phyloP scores from a whole-genome alignment of 2,797 vertebrate species.

The Oreortyx pictus region DNA sequence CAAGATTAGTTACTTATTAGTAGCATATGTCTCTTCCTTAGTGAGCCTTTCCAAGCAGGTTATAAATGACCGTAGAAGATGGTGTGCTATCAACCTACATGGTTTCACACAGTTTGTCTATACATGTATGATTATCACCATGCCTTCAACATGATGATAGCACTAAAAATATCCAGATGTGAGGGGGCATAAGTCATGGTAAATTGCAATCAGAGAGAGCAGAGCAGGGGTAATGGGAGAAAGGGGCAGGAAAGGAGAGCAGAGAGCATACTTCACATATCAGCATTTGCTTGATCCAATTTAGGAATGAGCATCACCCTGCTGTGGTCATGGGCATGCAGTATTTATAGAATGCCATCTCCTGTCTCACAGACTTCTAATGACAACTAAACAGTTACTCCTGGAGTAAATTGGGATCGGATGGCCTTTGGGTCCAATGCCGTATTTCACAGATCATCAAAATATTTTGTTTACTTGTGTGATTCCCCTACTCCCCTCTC shows the following conservation, averaged over 20 bases:
- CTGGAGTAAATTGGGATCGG: not conserved
- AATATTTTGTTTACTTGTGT: slow-evolving; percentile 36
- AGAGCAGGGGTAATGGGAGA: slow-evolving; percentile 15
- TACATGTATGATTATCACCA: slow-evolving; percentile 52
- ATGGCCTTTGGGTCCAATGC: slow-evolving; percentile 7
- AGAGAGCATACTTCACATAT: slow-evolving; percentile 65
- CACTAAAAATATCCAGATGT: slow-evolving; percentile 53
- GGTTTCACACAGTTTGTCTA: slow-evolving; percentile 33
- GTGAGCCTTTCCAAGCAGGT: slow-evolving; percentile 8
- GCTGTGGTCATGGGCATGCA: slow-evolving; percentile 8
- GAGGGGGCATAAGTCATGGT: slow-evolving; percentile 7
- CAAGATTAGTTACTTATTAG: slow-evolving; percentile 16
- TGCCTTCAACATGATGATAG: slow-evolving; percentile 33
- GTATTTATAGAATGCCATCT: slow-evolving; percentile 69
- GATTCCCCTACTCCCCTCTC: not conserved
- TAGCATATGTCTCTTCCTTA: slow-evolving; percentile 31
- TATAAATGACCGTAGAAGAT: slow-evolving; percentile 53
- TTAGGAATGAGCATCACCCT: slow-evolving; percentile 49
- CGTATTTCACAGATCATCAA: slow-evolving; percentile 25
- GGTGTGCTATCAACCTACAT: slow-evolving; percentile 14
- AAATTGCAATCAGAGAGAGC: slow-evolving; percentile 9
- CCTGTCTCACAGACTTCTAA: slow-evolving; percentile 33
- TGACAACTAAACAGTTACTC: slow-evolving; percentile 15
- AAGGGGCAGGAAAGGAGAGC: slow-evolving; percentile 50
- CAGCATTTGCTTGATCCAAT: slow-evolving; percentile 52